A percentile compares a stretch with the other conserved stretches of the same genome.
Conservation (phyloP, 2,888 invertebrate species). For the Glyphotaelius pellucidus region DNA sequence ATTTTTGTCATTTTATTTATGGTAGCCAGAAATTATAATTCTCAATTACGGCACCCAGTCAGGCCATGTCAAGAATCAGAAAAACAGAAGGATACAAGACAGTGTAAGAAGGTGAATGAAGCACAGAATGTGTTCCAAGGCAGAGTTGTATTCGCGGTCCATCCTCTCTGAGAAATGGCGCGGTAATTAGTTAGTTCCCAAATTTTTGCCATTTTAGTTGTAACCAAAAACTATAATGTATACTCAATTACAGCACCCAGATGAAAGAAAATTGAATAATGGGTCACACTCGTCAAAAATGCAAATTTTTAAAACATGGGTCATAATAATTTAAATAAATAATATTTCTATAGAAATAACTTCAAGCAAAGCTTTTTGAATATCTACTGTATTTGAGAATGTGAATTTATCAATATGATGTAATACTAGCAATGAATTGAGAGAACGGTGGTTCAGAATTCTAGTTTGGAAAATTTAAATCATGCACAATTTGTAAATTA, state of each 20-base stretch:
- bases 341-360: neutral
- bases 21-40: too few relatives aligned
- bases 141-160: too few relatives aligned
- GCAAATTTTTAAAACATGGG: neutral
- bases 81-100: too few relatives aligned
- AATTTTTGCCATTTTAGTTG: neutral
- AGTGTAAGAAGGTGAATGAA: too few relatives aligned
- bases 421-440: too few relatives aligned
- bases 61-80: too few relatives aligned
- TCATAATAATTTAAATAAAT: neutral
- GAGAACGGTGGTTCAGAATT: too few relatives aligned
- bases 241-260: neutral
- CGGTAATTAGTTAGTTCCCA: neutral
- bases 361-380: neutral
- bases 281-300: neutral
- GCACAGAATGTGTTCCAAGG: too few relatives aligned
- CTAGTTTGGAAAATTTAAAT: too few relatives aligned
- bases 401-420: neutral
- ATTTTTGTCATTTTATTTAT: neutral
- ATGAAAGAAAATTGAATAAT: neutral
- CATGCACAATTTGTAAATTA: too few relatives aligned
- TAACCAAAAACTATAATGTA: neutral
- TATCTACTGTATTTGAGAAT: neutral
- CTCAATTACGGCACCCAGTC: too few relatives aligned
- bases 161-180: too few relatives aligned